phyloP scores from a whole-genome alignment of 2,113 vertebrate species.

The Kryptolebias marmoratus region DNA sequence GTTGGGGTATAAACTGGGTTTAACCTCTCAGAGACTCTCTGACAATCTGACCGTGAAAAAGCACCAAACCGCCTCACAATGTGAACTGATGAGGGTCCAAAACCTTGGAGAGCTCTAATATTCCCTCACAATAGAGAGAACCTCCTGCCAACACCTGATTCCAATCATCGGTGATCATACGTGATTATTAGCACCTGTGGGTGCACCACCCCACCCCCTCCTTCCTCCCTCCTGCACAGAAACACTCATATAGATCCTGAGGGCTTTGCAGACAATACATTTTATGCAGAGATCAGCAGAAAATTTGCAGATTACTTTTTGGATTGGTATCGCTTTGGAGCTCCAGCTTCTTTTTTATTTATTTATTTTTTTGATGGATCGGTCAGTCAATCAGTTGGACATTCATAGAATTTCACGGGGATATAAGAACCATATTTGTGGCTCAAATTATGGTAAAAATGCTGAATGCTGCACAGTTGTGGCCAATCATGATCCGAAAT shows the following conservation, averaged over 20 bases:
- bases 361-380: constrained; percentile 35
- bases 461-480: constrained; percentile 21
- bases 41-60: constrained; percentile 37
- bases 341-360: constrained; percentile 10
- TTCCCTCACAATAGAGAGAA: constrained; percentile 57
- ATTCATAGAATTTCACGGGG: constrained; percentile 27
- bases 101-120: constrained; percentile 57
- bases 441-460: constrained; percentile 25
- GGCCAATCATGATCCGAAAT: constrained; percentile 22
- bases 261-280: constrained; percentile 12
- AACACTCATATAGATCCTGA: constrained; percentile 16
- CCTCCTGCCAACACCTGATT: constrained; percentile 71
- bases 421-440: constrained; percentile 24
- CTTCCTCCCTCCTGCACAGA: background rate
- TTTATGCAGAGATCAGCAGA: constrained; percentile 45
- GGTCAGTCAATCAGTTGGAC: constrained; percentile 17
- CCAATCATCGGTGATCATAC: constrained; percentile 73
- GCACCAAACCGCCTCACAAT: constrained; percentile 55
- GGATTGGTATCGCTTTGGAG: constrained; percentile 21
- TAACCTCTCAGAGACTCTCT: constrained; percentile 15
- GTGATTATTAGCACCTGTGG: constrained; percentile 77
- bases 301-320: constrained; percentile 29
- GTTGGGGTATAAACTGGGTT: constrained; percentile 20
- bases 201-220: background rate
- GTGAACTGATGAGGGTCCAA: constrained; percentile 50